Percentiles rank a stretch among this genome's conserved stretches.
phyloP scores from a whole-genome alignment of 1,140 invertebrate species.

The Nephotettix cincticeps region DNA sequence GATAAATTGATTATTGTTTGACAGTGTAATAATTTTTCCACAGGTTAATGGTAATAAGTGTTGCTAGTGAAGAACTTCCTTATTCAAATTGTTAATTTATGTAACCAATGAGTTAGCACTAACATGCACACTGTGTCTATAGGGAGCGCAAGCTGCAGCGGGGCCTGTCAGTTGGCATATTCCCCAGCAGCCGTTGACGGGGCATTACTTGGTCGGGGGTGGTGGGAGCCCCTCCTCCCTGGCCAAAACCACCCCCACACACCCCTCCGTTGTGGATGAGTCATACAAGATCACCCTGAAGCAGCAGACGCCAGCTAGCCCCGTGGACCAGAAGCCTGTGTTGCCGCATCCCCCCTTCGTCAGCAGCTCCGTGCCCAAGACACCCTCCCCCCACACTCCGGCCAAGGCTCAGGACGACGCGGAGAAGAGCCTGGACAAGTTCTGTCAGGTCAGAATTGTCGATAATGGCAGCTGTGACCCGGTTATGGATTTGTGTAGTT shows the following conservation, averaged over 20 bases:
- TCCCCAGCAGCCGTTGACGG: conserved; percentile 54
- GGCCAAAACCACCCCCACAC: conserved; percentile 4
- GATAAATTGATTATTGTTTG: too few species aligned
- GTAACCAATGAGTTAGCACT: too few species aligned
- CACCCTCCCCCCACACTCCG: conserved; percentile 66
- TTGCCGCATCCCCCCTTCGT: conserved; percentile 1
- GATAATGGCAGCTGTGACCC: too few species aligned
- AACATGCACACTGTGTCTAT: too few species aligned
- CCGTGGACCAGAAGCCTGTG: conserved; percentile 8
- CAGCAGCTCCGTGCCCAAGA: conserved; percentile 76
- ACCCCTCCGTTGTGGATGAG: conserved; percentile 46
- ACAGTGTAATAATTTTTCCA: too few species aligned
- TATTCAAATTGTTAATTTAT: too few species aligned
- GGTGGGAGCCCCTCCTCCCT: conserved; percentile 10
- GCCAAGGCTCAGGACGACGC: conserved; percentile 49
- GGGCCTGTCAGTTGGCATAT: conserved; percentile 55
- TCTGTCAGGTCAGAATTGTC: conserved; percentile 56
- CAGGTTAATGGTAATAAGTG: too few species aligned
- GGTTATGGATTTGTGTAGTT: too few species aligned
- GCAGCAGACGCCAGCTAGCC: conserved; percentile 4
- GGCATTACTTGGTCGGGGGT: conserved; percentile 11
- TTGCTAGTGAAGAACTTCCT: too few species aligned
- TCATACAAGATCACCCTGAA: conserved; percentile 53
- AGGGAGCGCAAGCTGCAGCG: too few species aligned
- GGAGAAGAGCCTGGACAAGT: conserved; percentile 66